A percentile compares a stretch with the other conserved stretches of the same genome.
phyloP scores from a whole-genome alignment of 2,888 invertebrate genomes.

The Mythimna lalbum region DNA sequence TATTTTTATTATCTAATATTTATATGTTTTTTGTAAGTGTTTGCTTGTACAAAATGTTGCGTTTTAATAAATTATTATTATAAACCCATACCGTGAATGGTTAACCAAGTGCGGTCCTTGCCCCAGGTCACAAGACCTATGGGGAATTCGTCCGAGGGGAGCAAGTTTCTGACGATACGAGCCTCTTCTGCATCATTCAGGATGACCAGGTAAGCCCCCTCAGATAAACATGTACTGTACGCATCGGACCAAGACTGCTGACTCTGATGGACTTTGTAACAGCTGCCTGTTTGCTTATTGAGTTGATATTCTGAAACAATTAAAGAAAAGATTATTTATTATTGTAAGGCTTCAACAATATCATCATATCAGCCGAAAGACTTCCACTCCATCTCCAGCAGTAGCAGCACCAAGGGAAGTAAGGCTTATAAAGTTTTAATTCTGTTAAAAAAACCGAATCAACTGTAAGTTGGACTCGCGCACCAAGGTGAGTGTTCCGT shows the following conservation, averaged over 20 bases:
- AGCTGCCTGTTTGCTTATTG: slow-evolving; percentile 40
- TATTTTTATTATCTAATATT: too few species aligned
- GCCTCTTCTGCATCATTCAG: slow-evolving; percentile 33
- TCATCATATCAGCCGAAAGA: too few species aligned
- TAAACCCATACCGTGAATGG: neutral
- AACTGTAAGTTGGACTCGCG: too few species aligned
- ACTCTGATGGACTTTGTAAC: slow-evolving; percentile 31
- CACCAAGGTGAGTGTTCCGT: too few species aligned
- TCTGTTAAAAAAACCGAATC: too few species aligned
- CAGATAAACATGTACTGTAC: slow-evolving; percentile 26
- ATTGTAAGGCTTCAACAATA: too few species aligned
- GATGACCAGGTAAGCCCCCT: slow-evolving; percentile 41
- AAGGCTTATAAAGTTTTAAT: too few species aligned
- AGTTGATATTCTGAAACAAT: slow-evolving; percentile 34
- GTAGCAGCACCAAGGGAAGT: too few species aligned
- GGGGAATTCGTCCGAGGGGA: slow-evolving; percentile 13
- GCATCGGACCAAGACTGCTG: slow-evolving; percentile 18
- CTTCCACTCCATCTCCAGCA: too few species aligned
- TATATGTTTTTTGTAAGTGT: too few species aligned
- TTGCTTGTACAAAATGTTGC: too few species aligned
- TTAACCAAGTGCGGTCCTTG: neutral
- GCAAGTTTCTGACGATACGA: slow-evolving; percentile 12
- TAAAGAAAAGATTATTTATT: neutral
- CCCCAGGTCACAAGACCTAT: slow-evolving; percentile 33
- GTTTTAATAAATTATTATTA: too few species aligned